Base-by-base conservation (phyloP, 2,113 vertebrate genomes). In the Pelusios castaneus region DNA sequence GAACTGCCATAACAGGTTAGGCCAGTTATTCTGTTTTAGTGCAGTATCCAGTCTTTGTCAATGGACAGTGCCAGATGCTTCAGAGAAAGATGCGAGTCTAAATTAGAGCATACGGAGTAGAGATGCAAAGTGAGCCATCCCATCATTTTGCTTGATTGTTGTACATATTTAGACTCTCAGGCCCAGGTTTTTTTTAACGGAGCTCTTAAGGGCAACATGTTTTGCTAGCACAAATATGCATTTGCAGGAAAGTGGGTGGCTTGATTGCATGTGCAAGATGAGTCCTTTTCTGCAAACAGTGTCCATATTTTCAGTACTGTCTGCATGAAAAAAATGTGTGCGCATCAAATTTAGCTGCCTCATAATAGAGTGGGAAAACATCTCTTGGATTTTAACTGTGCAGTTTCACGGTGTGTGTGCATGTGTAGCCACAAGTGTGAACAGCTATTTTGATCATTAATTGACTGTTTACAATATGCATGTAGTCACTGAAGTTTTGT, bases 191-290 rank as follows among this genome's bases (percentile, higher is more conserved):
- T 70, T 70, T 31, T 67, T 67, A 34, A 67, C 8, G 34, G 60
- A 16, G 34, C 7, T 14, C 60, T n/a, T 67, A 67, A 17, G 6
- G 16, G 34, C 60, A 67, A 67, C 4, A 34, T 60, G 17, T 38
- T 70, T 70, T 70, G 38, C 52, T 77, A 82, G 47, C 38, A 82
- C 29, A 87, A 91, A 94, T 58, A 52, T 89, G 12, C 79, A 51
- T 80, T 88, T 94, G 79, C 67, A 79, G 84, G 41, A 47, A 88
- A 89, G 27, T 82, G 21, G 76, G 85, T 77, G 80, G 41, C 54
- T 55, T 75, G 1, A 10, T 10, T 89, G 58, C 86, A 88, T 91
- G 92, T 89, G 82, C 49, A 84, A 84, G 92, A 31, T 58, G 85
- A 52, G 45, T 73, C 45, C 58, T 94, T 84, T 70, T 31, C 17